Base-by-base conservation (phyloP, 2,888 invertebrate species). In the Andrena hattorfiana region DNA sequence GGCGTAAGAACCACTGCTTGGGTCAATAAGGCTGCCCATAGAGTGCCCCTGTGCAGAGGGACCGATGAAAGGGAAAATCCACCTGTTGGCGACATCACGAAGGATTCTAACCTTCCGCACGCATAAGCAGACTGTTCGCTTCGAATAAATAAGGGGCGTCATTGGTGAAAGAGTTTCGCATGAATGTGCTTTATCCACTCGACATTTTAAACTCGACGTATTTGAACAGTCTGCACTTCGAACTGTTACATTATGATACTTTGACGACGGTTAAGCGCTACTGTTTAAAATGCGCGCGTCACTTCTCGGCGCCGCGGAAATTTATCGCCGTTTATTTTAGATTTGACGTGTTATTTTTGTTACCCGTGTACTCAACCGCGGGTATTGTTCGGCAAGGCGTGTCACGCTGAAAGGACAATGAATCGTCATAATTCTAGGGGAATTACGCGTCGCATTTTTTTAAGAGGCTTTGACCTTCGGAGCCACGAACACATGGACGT, bases 11-110 rank as follows among this genome's bases (percentile, higher is more conserved):
- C 35, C 78, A 23, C 77, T 76, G 67, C 5, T 26, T 54, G 49
- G 62, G 75, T 84, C 87, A 59, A 86, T 86, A 78, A 51, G 28
- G 26, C 54, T 23, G 59, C 10, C 49, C 59, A 64, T 23, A 49
- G 30, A 35, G 30, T 59, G 23, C 56, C 30, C n/a, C 32, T 59
- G 13, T 23, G 30, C 42, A 20, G 60, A 72, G 26, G 28, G 32
- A 10, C 35, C 42, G 72, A 67, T n/a, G 66, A 77, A 64, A 74
- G 63, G 35, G 66, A 75, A 51, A 54, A 84, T 77, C 67, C 77
- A 86, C 77, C 83, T 87, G 87, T 87, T 87, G 85, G 73, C 10
- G 23, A 26, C 23, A 56, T 13, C 35, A 20, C 23, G 8, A 51
- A 30, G 13, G 6, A 69, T 20, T 49, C 26, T 62, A 59, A 56